Percentiles rank a stretch among this genome's conserved stretches.
Conservation (phyloP, 2,797 vertebrate species). For the Crocodylus rhombifer region DNA sequence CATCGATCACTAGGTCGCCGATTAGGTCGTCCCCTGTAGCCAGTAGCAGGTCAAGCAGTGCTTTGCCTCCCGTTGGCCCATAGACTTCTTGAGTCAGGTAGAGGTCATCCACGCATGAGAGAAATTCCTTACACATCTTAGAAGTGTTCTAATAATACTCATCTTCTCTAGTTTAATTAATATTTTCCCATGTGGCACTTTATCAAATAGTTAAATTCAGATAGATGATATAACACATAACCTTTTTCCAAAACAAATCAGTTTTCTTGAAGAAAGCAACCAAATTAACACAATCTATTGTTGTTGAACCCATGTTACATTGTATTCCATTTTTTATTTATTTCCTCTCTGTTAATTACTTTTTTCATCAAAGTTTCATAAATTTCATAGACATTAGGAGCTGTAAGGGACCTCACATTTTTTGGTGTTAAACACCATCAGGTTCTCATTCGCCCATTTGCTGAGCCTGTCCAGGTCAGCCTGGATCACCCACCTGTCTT, state of each 20-base stretch:
- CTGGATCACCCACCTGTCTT: too few species aligned
- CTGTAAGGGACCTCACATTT: too few species aligned
- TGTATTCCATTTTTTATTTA: background rate
- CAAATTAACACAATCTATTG: background rate
- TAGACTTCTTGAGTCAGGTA: too few species aligned
- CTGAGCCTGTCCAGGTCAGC: too few species aligned
- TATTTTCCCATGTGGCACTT: background rate
- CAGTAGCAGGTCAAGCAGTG: too few species aligned
- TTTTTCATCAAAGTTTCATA: background rate
- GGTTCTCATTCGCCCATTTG: too few species aligned
- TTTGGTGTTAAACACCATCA: too few species aligned
- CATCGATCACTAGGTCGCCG: too few species aligned
- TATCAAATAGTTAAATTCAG: background rate
- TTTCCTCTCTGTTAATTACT: background rate
- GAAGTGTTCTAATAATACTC: background rate
- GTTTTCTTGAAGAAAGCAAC: background rate
- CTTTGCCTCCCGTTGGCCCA: too few species aligned
- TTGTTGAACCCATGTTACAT: background rate
- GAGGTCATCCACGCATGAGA: too few species aligned
- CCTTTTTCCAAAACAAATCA: background rate
- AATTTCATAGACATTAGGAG: too few species aligned
- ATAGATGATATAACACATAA: background rate
- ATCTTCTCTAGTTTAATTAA: background rate
- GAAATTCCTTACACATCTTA: background rate
- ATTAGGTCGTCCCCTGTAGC: too few species aligned